Evolutionary conservation across 2,888 invertebrate genomes (phyloP).

Genomic region (Antheraea yamamai): DNA sequence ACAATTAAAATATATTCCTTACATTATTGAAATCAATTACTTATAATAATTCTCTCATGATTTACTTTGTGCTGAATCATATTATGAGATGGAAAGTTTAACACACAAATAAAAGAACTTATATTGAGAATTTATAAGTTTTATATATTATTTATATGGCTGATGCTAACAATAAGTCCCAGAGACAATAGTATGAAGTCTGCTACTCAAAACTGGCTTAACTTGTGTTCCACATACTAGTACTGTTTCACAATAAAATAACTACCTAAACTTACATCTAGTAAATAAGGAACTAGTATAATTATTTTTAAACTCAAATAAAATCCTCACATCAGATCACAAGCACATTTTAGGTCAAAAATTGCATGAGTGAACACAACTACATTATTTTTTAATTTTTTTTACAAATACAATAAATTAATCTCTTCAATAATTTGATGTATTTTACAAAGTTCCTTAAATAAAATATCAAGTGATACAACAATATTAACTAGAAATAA

Average conservation of each 20-base stretch:
- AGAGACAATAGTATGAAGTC: slow-evolving; percentile 41
- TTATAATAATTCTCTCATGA: slow-evolving; percentile 62
- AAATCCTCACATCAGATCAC: slow-evolving; percentile 78
- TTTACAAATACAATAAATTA: slow-evolving; percentile 76
- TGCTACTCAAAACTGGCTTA: slow-evolving; percentile 41
- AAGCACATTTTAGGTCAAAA: slow-evolving; percentile 69
- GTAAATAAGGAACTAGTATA: slow-evolving; percentile 79
- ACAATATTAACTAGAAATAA: slow-evolving; percentile 67
- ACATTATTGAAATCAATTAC: slow-evolving; percentile 52
- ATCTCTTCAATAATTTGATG: slow-evolving; percentile 63
- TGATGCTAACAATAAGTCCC: slow-evolving; percentile 74
- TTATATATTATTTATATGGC: slow-evolving; percentile 63
- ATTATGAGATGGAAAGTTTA: slow-evolving; percentile 33
- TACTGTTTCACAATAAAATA: slow-evolving; percentile 53
- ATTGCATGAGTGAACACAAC: slow-evolving; percentile 75
- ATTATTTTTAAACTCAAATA: slow-evolving; percentile 72
- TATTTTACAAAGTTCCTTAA: slow-evolving; percentile 62
- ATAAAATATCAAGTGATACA: slow-evolving; percentile 78
- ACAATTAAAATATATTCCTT: slow-evolving; percentile 59
- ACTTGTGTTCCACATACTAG: slow-evolving; percentile 40
- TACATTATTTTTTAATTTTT: slow-evolving; percentile 49
- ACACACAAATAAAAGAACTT: slow-evolving; percentile 29
- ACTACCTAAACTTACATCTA: slow-evolving; percentile 67
- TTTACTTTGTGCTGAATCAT: slow-evolving; percentile 56
- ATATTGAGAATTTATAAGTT: slow-evolving; percentile 47